A percentile compares a stretch with the other conserved stretches of the same genome.
phyloP scores from a whole-genome alignment of 2,797 vertebrate genomes.

The Tympanoctomys barrerae region DNA sequence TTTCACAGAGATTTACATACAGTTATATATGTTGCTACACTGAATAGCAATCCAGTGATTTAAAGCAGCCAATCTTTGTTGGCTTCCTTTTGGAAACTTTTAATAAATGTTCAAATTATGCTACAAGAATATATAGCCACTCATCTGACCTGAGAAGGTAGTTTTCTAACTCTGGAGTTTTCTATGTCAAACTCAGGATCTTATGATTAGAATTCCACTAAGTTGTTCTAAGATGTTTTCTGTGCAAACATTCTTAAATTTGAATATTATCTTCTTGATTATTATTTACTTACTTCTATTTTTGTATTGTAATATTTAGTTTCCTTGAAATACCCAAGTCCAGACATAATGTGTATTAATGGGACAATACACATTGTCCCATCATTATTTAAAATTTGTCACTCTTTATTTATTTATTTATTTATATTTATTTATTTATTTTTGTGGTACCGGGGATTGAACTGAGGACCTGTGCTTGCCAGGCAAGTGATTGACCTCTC shows the following conservation, averaged over 20 bases:
- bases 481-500: neutral
- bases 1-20: neutral
- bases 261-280: neutral
- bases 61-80: too few relatives aligned
- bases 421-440: too few relatives aligned
- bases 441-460: too few relatives aligned
- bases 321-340: neutral
- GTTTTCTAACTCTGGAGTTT: slow-evolving; percentile 36
- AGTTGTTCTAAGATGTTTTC: neutral
- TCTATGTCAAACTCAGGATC: slow-evolving; percentile 18
- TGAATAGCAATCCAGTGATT: neutral
- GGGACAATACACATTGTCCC: neutral
- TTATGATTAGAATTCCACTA: neutral
- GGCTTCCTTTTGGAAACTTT: slow-evolving; percentile 57
- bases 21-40: neutral
- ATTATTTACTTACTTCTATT: neutral
- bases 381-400: neutral
- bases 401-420: too few relatives aligned
- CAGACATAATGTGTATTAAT: too few relatives aligned
- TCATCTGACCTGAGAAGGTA: neutral
- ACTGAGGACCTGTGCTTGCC: too few relatives aligned
- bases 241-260: neutral
- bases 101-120: slow-evolving; percentile 13
- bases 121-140: neutral
- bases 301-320: neutral